Evolutionary conservation across 2,888 invertebrate species (phyloP).

Genomic region (Aleiodes testaceus): DNA sequence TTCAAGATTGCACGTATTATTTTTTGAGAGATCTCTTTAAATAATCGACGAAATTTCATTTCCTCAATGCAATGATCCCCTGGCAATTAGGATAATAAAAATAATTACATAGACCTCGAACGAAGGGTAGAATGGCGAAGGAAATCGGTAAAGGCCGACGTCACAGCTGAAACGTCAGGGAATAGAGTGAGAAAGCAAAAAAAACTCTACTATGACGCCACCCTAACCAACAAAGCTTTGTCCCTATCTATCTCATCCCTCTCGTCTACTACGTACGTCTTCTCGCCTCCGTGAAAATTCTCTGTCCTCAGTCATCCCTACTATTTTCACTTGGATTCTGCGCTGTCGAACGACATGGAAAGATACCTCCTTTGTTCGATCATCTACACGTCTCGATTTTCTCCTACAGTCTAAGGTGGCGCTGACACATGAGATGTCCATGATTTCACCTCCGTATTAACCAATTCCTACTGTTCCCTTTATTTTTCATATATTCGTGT

Average conservation of each 20-base stretch:
- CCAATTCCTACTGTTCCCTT: not conserved
- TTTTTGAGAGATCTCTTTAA: no score
- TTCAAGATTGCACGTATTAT: no score
- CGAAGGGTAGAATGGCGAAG: not conserved
- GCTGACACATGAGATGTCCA: conserved; percentile 16
- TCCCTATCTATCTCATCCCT: conserved; percentile 28
- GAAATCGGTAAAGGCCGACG: not conserved
- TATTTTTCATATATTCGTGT: no score
- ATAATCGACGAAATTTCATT: no score
- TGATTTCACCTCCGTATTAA: not conserved
- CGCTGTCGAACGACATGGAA: conserved; percentile 55
- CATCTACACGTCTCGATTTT: conserved; percentile 39
- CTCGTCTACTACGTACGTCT: conserved; percentile 7
- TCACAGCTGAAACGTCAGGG: conserved; percentile 17
- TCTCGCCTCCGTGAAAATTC: not conserved
- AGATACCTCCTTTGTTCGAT: conserved; percentile 53
- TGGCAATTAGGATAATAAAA: no score
- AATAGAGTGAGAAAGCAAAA: not conserved
- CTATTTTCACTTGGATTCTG: conserved; percentile 45
- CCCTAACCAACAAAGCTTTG: not conserved
- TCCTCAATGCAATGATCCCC: no score
- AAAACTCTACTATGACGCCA: not conserved
- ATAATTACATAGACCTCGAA: not conserved
- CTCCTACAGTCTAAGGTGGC: not conserved
- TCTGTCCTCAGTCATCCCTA: conserved; percentile 20